Base-by-base conservation (phyloP, 2,888 invertebrate species). In the Eurois occulta region DNA sequence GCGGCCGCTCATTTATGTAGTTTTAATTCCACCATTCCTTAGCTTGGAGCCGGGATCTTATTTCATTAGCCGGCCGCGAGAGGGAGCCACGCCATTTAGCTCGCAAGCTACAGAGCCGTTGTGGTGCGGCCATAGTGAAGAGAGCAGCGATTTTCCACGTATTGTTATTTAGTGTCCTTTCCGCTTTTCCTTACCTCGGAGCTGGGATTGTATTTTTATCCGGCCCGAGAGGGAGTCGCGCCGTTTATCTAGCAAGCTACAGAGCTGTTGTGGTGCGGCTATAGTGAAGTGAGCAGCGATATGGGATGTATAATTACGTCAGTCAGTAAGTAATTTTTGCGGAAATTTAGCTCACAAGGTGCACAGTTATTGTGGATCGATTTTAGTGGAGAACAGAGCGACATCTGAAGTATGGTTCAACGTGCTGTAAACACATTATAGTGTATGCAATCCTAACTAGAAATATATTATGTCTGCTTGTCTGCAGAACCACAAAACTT, bases 11-110 rank as follows among this genome's bases (percentile, higher is more conserved):
- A 95, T 96, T 96, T 96, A 96, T 96, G 95, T 96, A 95, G 94
- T 96, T 96, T 96, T 96, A 96, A 96, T 96, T 96, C 96, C 95
- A 90, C 96, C 95, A 96, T 96, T 96, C 95, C 95, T 96, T 96
- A 96, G 96, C 95, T 94, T 81, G 91, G 92, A 92, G 94, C 91
- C 81, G 92, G 94, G 95, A 96, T 96, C 96, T 96, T 96, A 95
- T 95, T 96, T 95, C 96, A 96, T 96, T 96, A 96, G 96, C 95
- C 95, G 92, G 93, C 92, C 94, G 95, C 95, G 94, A 93, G 91
- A 91, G 91, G 88, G 91, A 89, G 92, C 93, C 91, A 90, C 93
- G 94, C 94, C 94, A 95, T 96, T 95, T 95, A 96, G 95, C 94
- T 95, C 87, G 91, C 91, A 94, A 95, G 95, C 94, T 94, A 91